Conservation (phyloP, 2,888 invertebrate genomes). For the Ormia ochracea region DNA sequence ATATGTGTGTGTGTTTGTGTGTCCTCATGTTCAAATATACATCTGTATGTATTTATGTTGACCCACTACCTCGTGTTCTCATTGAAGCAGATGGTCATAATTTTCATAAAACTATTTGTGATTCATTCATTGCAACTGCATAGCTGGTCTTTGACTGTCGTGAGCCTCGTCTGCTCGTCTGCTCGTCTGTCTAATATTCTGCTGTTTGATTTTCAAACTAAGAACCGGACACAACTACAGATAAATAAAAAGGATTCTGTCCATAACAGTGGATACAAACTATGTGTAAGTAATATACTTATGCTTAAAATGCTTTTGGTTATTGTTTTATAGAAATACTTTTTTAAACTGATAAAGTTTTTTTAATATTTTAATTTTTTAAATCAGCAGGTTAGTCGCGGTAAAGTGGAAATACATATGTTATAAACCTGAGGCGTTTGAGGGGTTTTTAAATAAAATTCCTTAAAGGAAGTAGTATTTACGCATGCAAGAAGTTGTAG, state of each 20-base stretch:
- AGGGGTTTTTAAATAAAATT: too few species aligned
- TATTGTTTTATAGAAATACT: too few species aligned
- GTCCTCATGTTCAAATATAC: slow-evolving; percentile 3
- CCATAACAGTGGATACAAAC: neutral
- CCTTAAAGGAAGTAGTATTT: too few species aligned
- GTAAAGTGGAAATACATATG: too few species aligned
- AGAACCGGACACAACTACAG: slow-evolving; percentile 6
- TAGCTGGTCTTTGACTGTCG: neutral
- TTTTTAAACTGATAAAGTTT: too few species aligned
- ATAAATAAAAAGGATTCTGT: neutral
- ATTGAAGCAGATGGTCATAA: slow-evolving; percentile 60
- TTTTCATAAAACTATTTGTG: slow-evolving; percentile 47
- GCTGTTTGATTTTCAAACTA: slow-evolving; percentile 13
- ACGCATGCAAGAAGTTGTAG: too few species aligned
- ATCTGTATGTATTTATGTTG: slow-evolving; percentile 47
- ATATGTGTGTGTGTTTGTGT: neutral
- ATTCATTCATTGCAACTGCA: neutral
- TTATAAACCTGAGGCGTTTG: too few species aligned
- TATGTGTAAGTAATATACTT: too few species aligned
- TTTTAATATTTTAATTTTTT: too few species aligned
- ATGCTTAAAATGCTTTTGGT: too few species aligned
- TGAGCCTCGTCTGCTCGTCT: too few species aligned
- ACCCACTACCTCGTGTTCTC: slow-evolving; percentile 48
- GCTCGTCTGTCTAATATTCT: slow-evolving; percentile 1
- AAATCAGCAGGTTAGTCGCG: too few species aligned